Evolutionary conservation across 1,140 invertebrate genomes (phyloP).

Genomic region (Bicyclus anynana): DNA sequence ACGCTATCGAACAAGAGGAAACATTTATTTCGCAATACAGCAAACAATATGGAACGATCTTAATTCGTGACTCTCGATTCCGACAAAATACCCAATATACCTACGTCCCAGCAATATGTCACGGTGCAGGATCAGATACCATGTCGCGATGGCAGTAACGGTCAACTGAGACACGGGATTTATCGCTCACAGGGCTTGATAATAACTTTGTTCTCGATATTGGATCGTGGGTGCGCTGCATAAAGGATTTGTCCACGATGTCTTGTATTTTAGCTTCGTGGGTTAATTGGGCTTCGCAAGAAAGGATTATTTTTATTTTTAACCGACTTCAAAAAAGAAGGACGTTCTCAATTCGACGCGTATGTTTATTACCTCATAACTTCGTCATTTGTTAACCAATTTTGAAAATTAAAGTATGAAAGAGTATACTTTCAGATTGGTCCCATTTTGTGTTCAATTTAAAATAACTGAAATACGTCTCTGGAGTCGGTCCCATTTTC

Average conservation of each 20-base stretch:
- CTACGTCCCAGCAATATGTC: conserved; percentile 52
- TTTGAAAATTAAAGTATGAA: too few species aligned
- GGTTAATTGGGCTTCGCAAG: background rate
- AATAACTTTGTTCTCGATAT: conserved; percentile 63
- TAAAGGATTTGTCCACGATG: conserved; percentile 36
- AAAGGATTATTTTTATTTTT: background rate
- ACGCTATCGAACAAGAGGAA: conserved; percentile 11
- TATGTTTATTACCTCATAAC: too few species aligned
- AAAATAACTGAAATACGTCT: too few species aligned
- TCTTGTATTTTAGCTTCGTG: conserved; percentile 5
- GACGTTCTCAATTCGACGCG: too few species aligned
- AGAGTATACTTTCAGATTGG: too few species aligned
- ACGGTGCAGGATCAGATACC: conserved; percentile 51
- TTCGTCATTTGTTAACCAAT: too few species aligned
- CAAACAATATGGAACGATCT: conserved; percentile 31
- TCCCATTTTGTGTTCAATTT: too few species aligned
- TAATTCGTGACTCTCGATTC: conserved; percentile 37
- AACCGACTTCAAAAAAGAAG: too few species aligned
- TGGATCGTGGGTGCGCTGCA: conserved; percentile 46
- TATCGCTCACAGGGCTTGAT: conserved; percentile 46
- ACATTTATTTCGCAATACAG: conserved; percentile 1
- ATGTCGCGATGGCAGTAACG: conserved; percentile 53
- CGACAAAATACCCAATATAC: conserved; percentile 43
- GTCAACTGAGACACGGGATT: conserved; percentile 50
- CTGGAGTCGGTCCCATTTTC: too few species aligned